phyloP scores from a whole-genome alignment of 1,140 invertebrate species.

The Drosophila nebulosa region DNA sequence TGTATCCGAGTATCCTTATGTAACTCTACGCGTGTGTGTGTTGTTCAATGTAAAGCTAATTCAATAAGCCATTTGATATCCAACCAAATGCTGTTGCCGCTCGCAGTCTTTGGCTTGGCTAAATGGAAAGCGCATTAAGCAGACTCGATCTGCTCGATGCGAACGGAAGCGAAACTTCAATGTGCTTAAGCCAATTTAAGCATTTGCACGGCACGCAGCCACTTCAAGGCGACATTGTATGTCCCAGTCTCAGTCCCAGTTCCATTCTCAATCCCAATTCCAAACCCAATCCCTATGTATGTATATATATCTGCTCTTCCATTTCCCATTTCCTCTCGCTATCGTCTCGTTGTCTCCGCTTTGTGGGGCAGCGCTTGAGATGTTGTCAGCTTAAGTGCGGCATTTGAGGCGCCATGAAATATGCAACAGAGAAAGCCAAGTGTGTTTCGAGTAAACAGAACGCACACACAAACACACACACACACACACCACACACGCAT shows the following conservation, averaged over 20 bases:
- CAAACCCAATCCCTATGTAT: background rate
- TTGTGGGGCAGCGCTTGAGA: conserved; percentile 17
- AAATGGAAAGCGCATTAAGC: conserved; percentile 11
- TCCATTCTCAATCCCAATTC: too few relatives aligned
- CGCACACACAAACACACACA: conserved; percentile 14
- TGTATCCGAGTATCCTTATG: background rate
- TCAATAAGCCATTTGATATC: conserved; percentile 27
- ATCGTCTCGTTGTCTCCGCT: too few relatives aligned
- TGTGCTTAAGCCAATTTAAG: conserved; percentile 55
- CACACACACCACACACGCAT: conserved; percentile 3
- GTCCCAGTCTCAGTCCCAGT: background rate
- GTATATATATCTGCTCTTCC: background rate
- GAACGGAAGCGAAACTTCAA: background rate
- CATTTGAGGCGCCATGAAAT: conserved; percentile 67
- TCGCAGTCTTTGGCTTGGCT: background rate
- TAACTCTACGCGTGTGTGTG: background rate
- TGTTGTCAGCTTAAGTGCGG: conserved; percentile 62
- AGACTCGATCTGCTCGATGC: background rate
- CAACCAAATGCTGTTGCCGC: background rate
- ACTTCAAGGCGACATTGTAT: conserved; percentile 23
- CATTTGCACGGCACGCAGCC: conserved; percentile 51
- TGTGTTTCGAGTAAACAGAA: conserved; percentile 15
- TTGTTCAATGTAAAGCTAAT: conserved; percentile 7
- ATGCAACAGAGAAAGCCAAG: conserved; percentile 55
- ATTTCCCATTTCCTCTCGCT: too few relatives aligned